Percentiles rank a stretch among this genome's conserved stretches.
Evolutionary conservation across 1,140 invertebrate genomes (phyloP).

Genomic region (Parapsyche elsis): DNA sequence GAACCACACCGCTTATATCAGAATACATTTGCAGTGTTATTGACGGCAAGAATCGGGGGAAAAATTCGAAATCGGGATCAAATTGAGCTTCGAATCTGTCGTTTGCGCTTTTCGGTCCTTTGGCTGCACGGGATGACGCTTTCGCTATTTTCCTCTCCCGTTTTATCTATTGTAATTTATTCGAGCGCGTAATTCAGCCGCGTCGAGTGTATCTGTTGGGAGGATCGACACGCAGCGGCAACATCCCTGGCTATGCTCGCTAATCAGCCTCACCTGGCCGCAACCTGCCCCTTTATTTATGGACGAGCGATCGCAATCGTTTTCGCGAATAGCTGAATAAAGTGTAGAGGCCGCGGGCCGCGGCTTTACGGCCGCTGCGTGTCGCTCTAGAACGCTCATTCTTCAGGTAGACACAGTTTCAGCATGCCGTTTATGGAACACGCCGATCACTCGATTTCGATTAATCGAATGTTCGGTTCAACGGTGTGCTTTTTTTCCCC

Average conservation of each 20-base stretch:
- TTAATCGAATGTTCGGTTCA: too few relatives aligned
- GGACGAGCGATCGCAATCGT: constrained; percentile 35
- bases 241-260: constrained; percentile 3
- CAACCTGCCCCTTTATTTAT: constrained; percentile 38
- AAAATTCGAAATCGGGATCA: too few relatives aligned
- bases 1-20: too few relatives aligned
- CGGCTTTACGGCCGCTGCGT: background rate
- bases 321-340: constrained; percentile 41
- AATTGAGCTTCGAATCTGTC: too few relatives aligned
- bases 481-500: too few relatives aligned
- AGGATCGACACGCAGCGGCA: constrained; percentile 50
- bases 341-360: background rate
- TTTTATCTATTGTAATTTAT: constrained; percentile 52
- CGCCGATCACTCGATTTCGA: too few relatives aligned
- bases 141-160: background rate
- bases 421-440: background rate
- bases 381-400: background rate
- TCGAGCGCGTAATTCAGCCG: constrained; percentile 48
- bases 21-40: too few relatives aligned
- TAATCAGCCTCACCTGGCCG: constrained; percentile 28
- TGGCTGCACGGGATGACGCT: background rate
- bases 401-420: background rate
- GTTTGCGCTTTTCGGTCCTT: background rate
- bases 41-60: too few relatives aligned
- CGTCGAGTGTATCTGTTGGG: constrained; percentile 40